A percentile compares a stretch with the other conserved stretches of the same genome.
phyloP scores from a whole-genome alignment of 2,113 vertebrate genomes.

The Pachyramphus minor region DNA sequence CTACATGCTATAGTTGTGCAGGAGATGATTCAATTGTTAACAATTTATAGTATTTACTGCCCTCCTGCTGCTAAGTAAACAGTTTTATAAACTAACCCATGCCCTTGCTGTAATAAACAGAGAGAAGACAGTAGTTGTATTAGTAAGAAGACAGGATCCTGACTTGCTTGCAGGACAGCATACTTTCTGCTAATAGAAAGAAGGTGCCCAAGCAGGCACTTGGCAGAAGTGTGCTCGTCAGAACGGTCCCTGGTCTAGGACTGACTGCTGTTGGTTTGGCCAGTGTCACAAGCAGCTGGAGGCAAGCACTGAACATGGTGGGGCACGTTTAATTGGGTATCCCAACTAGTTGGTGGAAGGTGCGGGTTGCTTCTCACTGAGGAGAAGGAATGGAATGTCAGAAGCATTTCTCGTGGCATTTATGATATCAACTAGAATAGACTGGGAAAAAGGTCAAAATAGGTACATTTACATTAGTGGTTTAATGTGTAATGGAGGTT shows the following conservation, averaged over 20 bases:
- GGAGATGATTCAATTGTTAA: not conserved
- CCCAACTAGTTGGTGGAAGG: not conserved
- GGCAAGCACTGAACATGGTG: rapidly evolving
- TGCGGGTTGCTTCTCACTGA: not conserved
- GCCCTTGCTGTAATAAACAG: not conserved
- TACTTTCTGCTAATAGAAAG: not conserved
- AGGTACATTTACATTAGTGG: rapidly evolving
- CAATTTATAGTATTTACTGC: not conserved
- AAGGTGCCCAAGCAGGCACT: not conserved
- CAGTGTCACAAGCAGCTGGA: not conserved
- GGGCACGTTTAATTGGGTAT: rapidly evolving
- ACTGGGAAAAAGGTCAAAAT: not conserved
- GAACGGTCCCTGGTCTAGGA: not conserved
- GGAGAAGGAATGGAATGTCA: not conserved
- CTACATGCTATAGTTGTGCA: not conserved
- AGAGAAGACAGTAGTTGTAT: not conserved
- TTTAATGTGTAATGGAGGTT: not conserved
- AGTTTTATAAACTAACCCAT: not conserved
- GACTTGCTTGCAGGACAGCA: not conserved
- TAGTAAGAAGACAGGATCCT: not conserved
- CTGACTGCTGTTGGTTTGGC: not conserved
- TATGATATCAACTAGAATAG: not conserved
- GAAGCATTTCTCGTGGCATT: not conserved
- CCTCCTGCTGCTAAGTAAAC: not conserved
- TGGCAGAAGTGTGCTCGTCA: not conserved